Evolutionary conservation across 2,113 vertebrate species (phyloP), one percentile per base, ranked within the genome.

Genomic region (Smithornis capensis): DNA sequence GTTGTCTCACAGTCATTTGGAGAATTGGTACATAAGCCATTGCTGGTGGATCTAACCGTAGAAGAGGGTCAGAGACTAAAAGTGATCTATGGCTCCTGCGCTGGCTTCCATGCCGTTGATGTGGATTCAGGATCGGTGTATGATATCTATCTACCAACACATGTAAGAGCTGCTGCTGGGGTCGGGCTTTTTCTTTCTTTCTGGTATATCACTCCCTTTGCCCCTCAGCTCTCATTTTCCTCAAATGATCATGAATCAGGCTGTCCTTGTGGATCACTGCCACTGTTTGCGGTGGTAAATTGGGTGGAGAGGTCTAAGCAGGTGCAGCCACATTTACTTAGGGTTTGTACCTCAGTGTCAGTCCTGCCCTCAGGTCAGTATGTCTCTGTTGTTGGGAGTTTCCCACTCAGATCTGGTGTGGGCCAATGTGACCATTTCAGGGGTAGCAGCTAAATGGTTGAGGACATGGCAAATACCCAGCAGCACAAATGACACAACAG

Each of bases 21-120:
- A 90, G 99, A 99, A 84, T 84, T 99, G 96, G 98, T 99, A 90
- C 99, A 99, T 97, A 99, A 99, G 96, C 99, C 99, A 49, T 97
- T 99, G 92, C 97, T 99, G 97, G 99, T 99, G 47, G 99, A 99
- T 95, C 98, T 99, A 78, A 99, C 99, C 0, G 99, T 99, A 68
- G 99, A 99, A 96, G 99, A 99, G 84, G 99, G 99, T 49, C 99
- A 99, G 97, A 99, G 99, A 96, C 97, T 99, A 96, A 99, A 99
- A 97, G 99, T 99, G 89, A 99, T 99, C 98, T 99, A 99, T 65
- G 99, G 99, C 42, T 99, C 99, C 70, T 98, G 96, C 57, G 98
- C 98, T 92, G 99, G 99, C 57, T 99, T 99, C 97, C 99, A 99
- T 83, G 99, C 99, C 1, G 99, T 99, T 73, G 99, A 99, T 56